Evolutionary conservation across 2,797 vertebrate genomes (phyloP).

Genomic region (Pseudomugil tenellus): DNA sequence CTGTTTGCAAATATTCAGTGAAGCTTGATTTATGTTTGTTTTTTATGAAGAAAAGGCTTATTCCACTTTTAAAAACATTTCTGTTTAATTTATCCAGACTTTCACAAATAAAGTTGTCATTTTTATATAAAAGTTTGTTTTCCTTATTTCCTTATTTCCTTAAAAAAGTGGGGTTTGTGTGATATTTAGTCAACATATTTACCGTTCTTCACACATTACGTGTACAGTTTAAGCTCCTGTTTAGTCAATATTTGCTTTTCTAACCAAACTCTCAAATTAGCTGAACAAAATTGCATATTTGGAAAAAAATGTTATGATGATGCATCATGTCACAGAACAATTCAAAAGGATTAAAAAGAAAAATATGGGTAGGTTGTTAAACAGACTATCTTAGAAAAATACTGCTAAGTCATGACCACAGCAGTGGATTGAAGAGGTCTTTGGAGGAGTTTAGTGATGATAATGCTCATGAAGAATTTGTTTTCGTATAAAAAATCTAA

Average conservation of each 20-base stretch:
- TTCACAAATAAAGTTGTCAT: slow-evolving; percentile 38
- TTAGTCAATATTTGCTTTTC: slow-evolving; percentile 33
- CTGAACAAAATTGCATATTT: slow-evolving; percentile 17
- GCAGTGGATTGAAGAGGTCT: background rate
- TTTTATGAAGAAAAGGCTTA: background rate
- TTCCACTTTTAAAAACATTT: background rate
- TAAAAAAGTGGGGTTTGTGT: background rate
- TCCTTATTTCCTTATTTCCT: background rate
- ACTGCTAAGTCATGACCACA: background rate
- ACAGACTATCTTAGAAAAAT: background rate
- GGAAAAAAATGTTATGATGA: slow-evolving; percentile 2
- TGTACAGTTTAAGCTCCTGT: background rate
- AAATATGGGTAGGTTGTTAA: slow-evolving; percentile 8
- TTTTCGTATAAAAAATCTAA: background rate
- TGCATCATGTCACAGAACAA: slow-evolving; percentile 1
- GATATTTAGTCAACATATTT: background rate
- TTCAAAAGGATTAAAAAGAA: background rate
- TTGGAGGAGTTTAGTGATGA: background rate
- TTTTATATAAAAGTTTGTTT: background rate
- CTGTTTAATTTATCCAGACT: background rate
- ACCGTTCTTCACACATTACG: background rate
- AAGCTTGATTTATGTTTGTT: background rate
- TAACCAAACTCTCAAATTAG: slow-evolving; percentile 29
- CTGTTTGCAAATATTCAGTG: slow-evolving; percentile 9
- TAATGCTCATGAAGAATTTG: background rate